Base-by-base conservation (phyloP, 2,113 vertebrate species). In the Amazona vittata region DNA sequence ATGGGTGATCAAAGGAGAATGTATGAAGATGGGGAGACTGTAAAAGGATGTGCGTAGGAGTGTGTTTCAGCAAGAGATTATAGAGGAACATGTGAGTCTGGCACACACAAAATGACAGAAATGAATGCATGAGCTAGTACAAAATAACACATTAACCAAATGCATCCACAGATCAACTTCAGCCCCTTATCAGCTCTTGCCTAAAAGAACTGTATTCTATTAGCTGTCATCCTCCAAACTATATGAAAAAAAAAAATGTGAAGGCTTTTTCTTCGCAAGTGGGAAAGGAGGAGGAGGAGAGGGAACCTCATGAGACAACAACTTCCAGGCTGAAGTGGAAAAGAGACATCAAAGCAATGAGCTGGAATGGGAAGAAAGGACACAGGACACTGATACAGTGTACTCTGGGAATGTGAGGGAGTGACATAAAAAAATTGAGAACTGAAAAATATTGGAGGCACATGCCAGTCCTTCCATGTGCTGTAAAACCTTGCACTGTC, bases 21-120 rank as follows among this genome's bases (percentile, higher is more conserved):
- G 35, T 25, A 59, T 41, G 60, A 60, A 94, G 78, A 53, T 47
- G 83, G 68, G 31, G 26, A 92, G 89, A 75, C 81, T 91, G 52
- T 26, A 89, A 83, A 44, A 33, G 43, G 12, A 33, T 50, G 68
- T 55, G 73, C 5, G 13, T 89, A 35, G 88, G 86, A 93, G 69
- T 84, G 55, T 89, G 63, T 89, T 95, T 94, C 83, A 93, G 93
- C 62, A 53, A 83, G 80, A 92, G 71, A 92, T 92, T 96, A 80
- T 65, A 86, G 55, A 37, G 52, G 33, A 93, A 83, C 83, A 39
- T 17, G 6, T 63, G 79, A 93, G 74, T 83, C 92, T 95, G 80
- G 89, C 68, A 95, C 91, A 93, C 83, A 75, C 3, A 3, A 37
- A 93, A 78, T 89, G 90, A 95, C 83, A 92, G 86, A 68, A 95